Evolutionary conservation across 2,888 invertebrate species (phyloP), one percentile per base, ranked within the genome.

Genomic region (Lasioglossum malachurum): DNA sequence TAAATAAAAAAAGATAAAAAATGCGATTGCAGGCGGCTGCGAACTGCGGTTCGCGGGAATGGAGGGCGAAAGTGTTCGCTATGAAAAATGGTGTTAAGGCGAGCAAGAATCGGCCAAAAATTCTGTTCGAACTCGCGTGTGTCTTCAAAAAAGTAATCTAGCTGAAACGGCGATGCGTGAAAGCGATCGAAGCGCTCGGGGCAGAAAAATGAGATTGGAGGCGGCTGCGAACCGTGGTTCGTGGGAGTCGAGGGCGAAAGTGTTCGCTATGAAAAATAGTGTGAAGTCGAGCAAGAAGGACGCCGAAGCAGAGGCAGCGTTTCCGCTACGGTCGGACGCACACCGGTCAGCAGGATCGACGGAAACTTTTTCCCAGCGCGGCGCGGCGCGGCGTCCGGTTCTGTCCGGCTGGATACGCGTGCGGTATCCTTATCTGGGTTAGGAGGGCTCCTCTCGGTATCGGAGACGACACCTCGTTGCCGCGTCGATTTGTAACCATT

Each of bases 231-330:
- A 31, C 2, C 64, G 64, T 41, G 38, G 82, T 67, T 77, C 81
- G 79, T 78, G 81, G 82, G 86, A 88, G 87, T 74, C 64, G 31
- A 41, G 44, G 86, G 87, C 87, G 89, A 90, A 91, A 87, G 91
- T 86, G 90, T 74, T 85, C 75, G 74, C 38, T 4, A 73, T 46
- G 46, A 82, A 85, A 83, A 88, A 83, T 8, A 72, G 64, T 27
- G 49, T 71, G 35, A 49, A 72, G 57, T 27, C n/a, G 60, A 57
- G 78, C 74, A 57, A 77, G 23, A 44, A 44, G 64, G 31, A 57
- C n/a, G 16, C 7, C 35, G 60, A 73, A 49, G n/a, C 23, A 53
- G 74, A 76, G 27, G 46, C 77, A 49, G 64, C 72, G 67, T 80
- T 71, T 67, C 31, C 71, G 78, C 46, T n/a, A 84, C 84, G 84